Evolutionary conservation across 2,797 vertebrate genomes (phyloP), one percentile per base, ranked within the genome.

Genomic region (Antrozous pallidus): DNA sequence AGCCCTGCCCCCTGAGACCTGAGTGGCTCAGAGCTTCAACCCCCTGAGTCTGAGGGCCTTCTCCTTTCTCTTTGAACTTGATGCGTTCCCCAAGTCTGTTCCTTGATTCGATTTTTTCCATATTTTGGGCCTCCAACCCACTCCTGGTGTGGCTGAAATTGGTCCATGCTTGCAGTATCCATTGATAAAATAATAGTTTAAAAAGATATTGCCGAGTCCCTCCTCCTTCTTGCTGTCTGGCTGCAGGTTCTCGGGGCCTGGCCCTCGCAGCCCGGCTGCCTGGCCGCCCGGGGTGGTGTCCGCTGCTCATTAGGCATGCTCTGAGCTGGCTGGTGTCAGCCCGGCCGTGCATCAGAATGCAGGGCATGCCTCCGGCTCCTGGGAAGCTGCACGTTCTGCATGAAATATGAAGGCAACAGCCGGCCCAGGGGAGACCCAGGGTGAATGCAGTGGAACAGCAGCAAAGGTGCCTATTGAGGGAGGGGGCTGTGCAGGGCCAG

Each of bases 261-360:
- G 88, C 45, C 38, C 45, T 51, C 0, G 18, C 65, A 61, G 69
- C 47, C 74, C 1, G 65, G 75, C 88, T 45, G 67, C 54, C 84
- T 89, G 58, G 49, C 36, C 0, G 5, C 58, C 33, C 54, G 11
- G 0, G 56, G 58, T 6, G 58, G 61, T 69, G 88, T 89, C 71
- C 16, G 94, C 86, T 95, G 49, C 92, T 97, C 96, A 93, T 97
- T 96, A 95, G 93, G 63, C 87, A 93, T 94, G 96, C 95, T 94
- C 90, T 1, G 40, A 73, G 83, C 73, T 17, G 89, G 40, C 94
- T 90, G 85, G 87, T 96, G 95, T 96, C 97, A 94, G 95, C 94
- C 79, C 5, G 12, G 88, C 82, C 49, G 31, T 51, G 77, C 95
- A 95, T 96, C 95, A 96, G 95, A 92, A 97, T 96, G 96, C 96